Percentiles rank a stretch among this genome's conserved stretches.
Evolutionary conservation across 2,797 vertebrate species (phyloP).

Genomic region (Pseudochaenichthys georgianus): DNA sequence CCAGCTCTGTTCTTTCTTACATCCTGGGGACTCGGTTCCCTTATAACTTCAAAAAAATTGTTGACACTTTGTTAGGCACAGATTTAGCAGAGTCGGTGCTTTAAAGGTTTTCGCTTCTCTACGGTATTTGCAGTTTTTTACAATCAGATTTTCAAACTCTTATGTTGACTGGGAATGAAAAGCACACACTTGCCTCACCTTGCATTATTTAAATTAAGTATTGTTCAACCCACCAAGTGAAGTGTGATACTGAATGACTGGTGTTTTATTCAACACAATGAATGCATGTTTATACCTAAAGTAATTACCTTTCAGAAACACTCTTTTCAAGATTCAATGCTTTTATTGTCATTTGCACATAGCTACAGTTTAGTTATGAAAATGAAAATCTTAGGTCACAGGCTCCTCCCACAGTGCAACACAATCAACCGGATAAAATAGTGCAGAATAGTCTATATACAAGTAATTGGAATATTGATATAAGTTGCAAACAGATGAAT

Average conservation of each 20-base stretch:
- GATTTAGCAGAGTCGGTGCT: constrained; percentile 17
- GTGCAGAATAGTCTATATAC: too few relatives aligned
- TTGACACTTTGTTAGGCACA: constrained; percentile 8
- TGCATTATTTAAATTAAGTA: background rate
- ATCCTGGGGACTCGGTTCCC: constrained; percentile 23
- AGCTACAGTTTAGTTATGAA: too few relatives aligned
- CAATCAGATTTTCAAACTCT: constrained; percentile 6
- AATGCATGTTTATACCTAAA: background rate
- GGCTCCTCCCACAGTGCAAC: too few relatives aligned
- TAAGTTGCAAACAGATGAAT: too few relatives aligned
- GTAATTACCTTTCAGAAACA: background rate
- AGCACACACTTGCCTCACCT: background rate
- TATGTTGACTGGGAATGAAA: background rate
- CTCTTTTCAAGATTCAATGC: background rate
- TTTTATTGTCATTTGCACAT: too few relatives aligned
- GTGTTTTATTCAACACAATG: background rate
- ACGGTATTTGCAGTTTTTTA: background rate
- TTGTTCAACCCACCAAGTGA: background rate
- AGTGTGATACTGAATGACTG: background rate
- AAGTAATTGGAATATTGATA: too few relatives aligned
- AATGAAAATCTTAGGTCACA: too few relatives aligned
- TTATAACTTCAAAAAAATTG: constrained; percentile 38
- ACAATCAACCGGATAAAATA: too few relatives aligned
- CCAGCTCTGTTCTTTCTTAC: constrained; percentile 30
- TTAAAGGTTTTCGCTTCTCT: constrained; percentile 4